Conservation (phyloP, 2,888 invertebrate genomes). For the Schizaphis graminum region DNA sequence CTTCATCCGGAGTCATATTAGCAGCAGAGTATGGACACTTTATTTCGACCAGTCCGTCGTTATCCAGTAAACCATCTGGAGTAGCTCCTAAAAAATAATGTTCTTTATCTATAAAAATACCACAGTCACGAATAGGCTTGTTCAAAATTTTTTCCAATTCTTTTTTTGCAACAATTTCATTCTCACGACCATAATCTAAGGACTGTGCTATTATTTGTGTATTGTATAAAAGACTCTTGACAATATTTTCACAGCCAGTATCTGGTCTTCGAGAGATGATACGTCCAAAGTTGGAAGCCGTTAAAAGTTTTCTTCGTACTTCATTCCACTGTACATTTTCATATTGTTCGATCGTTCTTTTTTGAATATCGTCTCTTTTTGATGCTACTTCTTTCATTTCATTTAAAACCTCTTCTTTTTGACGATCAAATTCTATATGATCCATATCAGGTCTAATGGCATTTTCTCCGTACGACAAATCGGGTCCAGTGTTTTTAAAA, state of each 20-base stretch:
- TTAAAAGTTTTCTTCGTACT: conserved; percentile 5
- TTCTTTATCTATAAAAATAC: not conserved
- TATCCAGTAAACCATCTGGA: not conserved
- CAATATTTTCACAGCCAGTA: not conserved
- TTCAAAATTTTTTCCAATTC: not conserved
- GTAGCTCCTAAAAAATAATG: not conserved
- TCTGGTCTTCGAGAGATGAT: not conserved
- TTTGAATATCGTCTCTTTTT: not conserved
- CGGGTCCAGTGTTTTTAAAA: not conserved
- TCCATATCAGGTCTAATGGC: too few relatives aligned
- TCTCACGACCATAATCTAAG: not conserved
- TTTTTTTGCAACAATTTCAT: not conserved
- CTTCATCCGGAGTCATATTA: not conserved
- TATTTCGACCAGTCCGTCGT: not conserved
- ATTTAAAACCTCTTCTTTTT: too few relatives aligned
- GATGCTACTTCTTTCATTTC: too few relatives aligned
- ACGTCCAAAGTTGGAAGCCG: not conserved
- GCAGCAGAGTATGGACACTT: not conserved
- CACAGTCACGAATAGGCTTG: not conserved
- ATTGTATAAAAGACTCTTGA: not conserved
- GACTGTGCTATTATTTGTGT: not conserved
- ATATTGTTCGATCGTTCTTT: not conserved
- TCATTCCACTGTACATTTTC: conserved; percentile 1
- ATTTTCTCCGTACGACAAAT: too few relatives aligned
- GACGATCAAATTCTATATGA: too few relatives aligned